Evolutionary conservation across 2,888 invertebrate species (phyloP), one percentile per base, ranked within the genome.

Genomic region (Tinea semifulvella): DNA sequence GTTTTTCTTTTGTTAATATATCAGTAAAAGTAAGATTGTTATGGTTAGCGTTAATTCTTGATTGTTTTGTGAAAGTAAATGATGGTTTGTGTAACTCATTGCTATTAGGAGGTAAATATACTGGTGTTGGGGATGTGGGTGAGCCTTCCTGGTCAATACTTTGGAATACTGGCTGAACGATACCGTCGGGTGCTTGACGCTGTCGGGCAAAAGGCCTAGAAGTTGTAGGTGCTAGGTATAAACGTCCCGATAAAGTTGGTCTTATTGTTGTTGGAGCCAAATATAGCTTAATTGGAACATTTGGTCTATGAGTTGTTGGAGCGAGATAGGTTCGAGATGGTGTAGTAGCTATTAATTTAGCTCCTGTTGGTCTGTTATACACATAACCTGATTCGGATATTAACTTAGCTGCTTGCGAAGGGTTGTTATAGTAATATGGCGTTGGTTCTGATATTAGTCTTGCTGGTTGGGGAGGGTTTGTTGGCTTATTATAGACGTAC

Each of bases 1-100:
- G 58, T 51, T 75, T 77, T 60, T 77, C 67, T 55, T 71, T 75
- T 2, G 75, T 74, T 40, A 76, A 52, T 47, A 76, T 68, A 49
- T 80, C 76, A 48, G 70, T 53, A 46, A 79, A 79, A 10, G 69
- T 61, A 53, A 71, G 50, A 48, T 76, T 77, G n/a, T 70, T 67
- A 42, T 53, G 54, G 46, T 62, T 63, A 20, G 56, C 46, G 35
- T 64, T 65, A 18, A 55, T 50, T 5, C 52, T 53, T 17, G 61
- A 56, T 40, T 61, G 59, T 53, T 63, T 61, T 2, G 52, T 54
- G 16, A 58, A 25, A n/a, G 61, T 49, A 47, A 59, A 61, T 17
- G 62, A 49, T 5, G 62, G 57, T 35, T 53, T 52, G 39, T 53
- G 56, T 10, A 17, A n/a, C 3, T 44, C 22, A 16, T 2, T 36